Evolutionary conservation across 1,140 invertebrate genomes (phyloP), one percentile per base, ranked within the genome.

Genomic region (Coelopa frigida): DNA sequence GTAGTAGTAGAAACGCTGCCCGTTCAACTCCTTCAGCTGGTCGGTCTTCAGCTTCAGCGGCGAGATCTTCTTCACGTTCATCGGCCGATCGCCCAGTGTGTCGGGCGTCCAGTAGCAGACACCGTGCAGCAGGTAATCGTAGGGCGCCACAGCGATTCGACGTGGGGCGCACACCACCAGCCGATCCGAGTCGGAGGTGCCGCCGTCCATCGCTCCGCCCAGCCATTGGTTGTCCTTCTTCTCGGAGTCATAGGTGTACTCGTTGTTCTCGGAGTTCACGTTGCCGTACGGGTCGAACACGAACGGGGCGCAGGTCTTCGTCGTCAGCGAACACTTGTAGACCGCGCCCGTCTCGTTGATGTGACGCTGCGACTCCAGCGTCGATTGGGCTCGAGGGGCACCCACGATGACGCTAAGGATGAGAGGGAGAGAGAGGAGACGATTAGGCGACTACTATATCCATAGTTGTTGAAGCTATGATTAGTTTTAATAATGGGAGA

Each of bases 81-180:
- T 40, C 0, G 67, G 67, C 15, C 49, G 46, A n/a, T 57, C 52
- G 11, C 38, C 26, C 5, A 63, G 21, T 1, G 67, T 70, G 35
- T 66, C 46, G 0, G 56, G n/a, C 4, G 64, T 58, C 54, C 64
- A 68, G 21, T 73, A 75, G 48, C 73, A 75, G 18, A 73, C 60
- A 1, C 73, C 73, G 40, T 72, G 68, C 65, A 75, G 58, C 15
- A 68, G 51, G 21, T 69, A 61, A 26, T 70, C 64, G 18, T 40
- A 49, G 0, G 23, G 8, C 0, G 46, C 40, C 1, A 46, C 21
- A 2, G 67, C 51, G 8, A 62, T 51, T 8, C 61, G 57, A 3
- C 64, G 40, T 2, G 67, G 67, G 0, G 67, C 66, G 37, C 67
- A 70, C 0, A 70, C 66, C 5, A 70, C 43, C 12, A 69, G 29